Conservation (phyloP, 2,113 vertebrate genomes). For the Tyrannus savana region DNA sequence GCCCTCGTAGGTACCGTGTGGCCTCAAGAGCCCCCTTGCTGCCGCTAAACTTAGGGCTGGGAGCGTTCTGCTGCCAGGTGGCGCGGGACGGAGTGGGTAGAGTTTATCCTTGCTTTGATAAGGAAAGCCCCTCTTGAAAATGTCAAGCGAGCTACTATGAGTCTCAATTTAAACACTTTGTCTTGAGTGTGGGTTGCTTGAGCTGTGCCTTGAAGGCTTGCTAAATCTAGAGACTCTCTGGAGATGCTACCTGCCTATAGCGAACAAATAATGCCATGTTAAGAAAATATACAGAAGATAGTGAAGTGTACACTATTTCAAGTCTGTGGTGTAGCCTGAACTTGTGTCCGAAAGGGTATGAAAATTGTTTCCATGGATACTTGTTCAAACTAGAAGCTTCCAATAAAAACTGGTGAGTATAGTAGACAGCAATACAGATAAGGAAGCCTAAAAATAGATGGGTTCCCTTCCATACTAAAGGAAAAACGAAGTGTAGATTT, state of each 20-base stretch:
- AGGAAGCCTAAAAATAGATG: not conserved
- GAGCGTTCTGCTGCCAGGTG: accelerated
- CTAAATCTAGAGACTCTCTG: not conserved
- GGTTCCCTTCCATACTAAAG: not conserved
- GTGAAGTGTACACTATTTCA: accelerated
- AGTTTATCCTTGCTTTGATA: not conserved
- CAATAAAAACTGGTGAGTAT: not conserved
- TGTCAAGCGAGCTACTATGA: not conserved
- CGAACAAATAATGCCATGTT: not conserved
- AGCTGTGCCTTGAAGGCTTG: not conserved
- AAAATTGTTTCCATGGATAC: accelerated
- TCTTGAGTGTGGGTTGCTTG: not conserved
- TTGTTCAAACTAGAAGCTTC: not conserved
- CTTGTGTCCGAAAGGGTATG: not conserved
- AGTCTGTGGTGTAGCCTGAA: not conserved
- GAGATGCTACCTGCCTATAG: not conserved
- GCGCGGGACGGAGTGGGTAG: not conserved
- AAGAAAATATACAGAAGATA: accelerated
- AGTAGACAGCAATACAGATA: not conserved
- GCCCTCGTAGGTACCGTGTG: accelerated
- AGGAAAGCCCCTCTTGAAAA: not conserved
- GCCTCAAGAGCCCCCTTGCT: not conserved
- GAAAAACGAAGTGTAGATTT: not conserved
- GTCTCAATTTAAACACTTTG: not conserved
- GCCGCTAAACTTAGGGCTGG: not conserved